Conservation (phyloP, 2,797 vertebrate species). For the Acanthurus tractus region DNA sequence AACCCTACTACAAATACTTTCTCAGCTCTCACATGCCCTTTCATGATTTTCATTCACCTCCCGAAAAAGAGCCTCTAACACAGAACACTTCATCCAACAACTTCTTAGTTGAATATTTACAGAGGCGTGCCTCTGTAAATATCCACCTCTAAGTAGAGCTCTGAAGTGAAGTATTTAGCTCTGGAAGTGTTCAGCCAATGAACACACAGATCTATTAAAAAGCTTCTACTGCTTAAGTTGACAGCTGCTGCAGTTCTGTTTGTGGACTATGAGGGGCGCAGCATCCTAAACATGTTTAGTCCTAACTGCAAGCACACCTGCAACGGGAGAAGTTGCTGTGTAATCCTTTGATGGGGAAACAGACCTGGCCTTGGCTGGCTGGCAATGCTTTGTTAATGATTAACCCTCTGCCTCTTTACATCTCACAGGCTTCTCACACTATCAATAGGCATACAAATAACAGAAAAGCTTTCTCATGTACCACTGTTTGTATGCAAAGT, state of each 20-base stretch:
- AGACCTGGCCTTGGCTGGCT: slow-evolving; percentile 7
- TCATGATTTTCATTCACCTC: not conserved
- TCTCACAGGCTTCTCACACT: not conserved
- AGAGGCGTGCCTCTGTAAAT: not conserved
- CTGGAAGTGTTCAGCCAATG: slow-evolving; percentile 1
- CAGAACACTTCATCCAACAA: slow-evolving; percentile 31
- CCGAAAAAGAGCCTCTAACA: slow-evolving; percentile 1
- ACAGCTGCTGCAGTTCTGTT: slow-evolving; percentile 1
- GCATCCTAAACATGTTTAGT: not conserved
- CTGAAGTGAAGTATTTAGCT: slow-evolving; percentile 23
- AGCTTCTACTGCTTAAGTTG: not conserved
- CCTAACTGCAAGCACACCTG: slow-evolving; percentile 41
- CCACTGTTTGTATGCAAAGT: not conserved
- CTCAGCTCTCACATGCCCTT: not conserved
- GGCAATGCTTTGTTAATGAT: slow-evolving; percentile 63
- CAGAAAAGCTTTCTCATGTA: slow-evolving; percentile 5
- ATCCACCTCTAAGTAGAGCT: not conserved
- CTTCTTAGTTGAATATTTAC: slow-evolving; percentile 25
- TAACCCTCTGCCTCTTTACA: slow-evolving; percentile 61
- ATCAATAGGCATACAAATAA: not conserved
- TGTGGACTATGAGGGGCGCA: slow-evolving; percentile 42
- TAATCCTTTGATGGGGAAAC: slow-evolving; percentile 27
- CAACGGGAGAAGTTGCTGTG: slow-evolving; percentile 14
- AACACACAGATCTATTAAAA: not conserved
- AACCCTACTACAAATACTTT: too few species aligned